Evolutionary conservation across 2,888 invertebrate genomes (phyloP).

Genomic region (Cephus sareptanus): DNA sequence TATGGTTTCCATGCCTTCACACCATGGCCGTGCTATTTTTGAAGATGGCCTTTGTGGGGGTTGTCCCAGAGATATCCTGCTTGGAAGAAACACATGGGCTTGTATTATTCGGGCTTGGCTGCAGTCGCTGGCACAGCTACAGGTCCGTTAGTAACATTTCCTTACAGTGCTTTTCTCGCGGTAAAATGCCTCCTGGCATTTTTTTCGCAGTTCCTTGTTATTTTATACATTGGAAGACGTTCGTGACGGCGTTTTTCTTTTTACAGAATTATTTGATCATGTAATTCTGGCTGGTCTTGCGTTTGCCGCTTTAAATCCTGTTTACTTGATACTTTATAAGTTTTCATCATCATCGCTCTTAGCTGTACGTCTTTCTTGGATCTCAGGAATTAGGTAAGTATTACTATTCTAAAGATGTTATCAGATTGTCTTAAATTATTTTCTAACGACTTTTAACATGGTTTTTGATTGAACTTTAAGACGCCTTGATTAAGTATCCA

Average conservation of each 20-base stretch:
- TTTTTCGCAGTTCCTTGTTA: not conserved
- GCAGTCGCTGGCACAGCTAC: constrained; percentile 25
- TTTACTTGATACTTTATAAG: not conserved
- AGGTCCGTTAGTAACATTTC: not conserved
- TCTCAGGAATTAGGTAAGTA: not conserved
- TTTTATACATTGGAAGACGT: not conserved
- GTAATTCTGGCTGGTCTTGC: not conserved
- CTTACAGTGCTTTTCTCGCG: not conserved
- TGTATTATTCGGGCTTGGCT: constrained; percentile 37
- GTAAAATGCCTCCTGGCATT: not conserved
- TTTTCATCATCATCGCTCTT: not conserved
- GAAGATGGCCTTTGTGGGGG: constrained; percentile 41
- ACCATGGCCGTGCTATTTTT: constrained; percentile 30
- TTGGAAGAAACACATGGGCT: constrained; percentile 35
- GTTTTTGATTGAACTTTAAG: too few relatives aligned
- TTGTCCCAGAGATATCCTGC: constrained; percentile 38
- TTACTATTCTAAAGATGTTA: not conserved
- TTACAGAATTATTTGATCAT: not conserved
- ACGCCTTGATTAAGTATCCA: too few relatives aligned
- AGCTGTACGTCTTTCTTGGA: not conserved
- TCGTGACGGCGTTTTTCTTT: not conserved
- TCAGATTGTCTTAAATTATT: not conserved
- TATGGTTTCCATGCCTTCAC: constrained; percentile 22
- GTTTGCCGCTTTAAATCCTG: not conserved
- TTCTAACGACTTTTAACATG: not conserved